A percentile compares a stretch with the other conserved stretches of the same genome.
These are phyloP conservation scores for Teinopalpus imperialis DNA, from an alignment of 2,888 invertebrate genomes.

Conservation along the genomic window DNA sequence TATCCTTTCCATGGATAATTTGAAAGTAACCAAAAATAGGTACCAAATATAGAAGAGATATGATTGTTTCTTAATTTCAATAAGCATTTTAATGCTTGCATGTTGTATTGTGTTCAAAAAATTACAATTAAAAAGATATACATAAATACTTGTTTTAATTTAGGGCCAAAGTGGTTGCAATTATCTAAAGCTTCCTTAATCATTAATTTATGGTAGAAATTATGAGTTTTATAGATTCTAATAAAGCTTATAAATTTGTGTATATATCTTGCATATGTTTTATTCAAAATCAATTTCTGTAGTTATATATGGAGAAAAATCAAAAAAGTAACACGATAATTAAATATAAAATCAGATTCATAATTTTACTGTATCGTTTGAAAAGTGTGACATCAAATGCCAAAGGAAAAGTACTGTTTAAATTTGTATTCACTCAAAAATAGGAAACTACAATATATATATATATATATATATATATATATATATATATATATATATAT, in stretches of 20 bases:
- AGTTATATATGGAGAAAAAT: conserved; percentile 6
- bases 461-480: too few species aligned
- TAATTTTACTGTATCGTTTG: conserved; percentile 3
- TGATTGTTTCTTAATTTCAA: conserved; percentile 78
- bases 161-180: conserved; percentile 24
- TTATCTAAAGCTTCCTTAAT: conserved; percentile 11
- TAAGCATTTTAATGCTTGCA: conserved; percentile 81
- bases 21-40: conserved; percentile 80
- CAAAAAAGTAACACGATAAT: conserved; percentile 5
- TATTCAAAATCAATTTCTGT: conserved; percentile 12
- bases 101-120: conserved; percentile 83
- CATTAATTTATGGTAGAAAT: conserved; percentile 9
- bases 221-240: conserved; percentile 9
- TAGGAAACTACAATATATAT: conserved; percentile 1
- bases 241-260: conserved; percentile 16
- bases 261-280: conserved; percentile 12
- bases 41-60: conserved; percentile 80
- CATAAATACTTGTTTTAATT: conserved; percentile 44
- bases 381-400: conserved; percentile 16
- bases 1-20: conserved; percentile 74
- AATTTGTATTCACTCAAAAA: conserved; percentile 12
- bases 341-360: conserved; percentile 7
- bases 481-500: too few species aligned
- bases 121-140: conserved; percentile 77
- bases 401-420: conserved; percentile 16